Base-by-base conservation (phyloP, 37 sponge, comb jelly and placozoan genomes). In the Spongilla lacustris region DNA sequence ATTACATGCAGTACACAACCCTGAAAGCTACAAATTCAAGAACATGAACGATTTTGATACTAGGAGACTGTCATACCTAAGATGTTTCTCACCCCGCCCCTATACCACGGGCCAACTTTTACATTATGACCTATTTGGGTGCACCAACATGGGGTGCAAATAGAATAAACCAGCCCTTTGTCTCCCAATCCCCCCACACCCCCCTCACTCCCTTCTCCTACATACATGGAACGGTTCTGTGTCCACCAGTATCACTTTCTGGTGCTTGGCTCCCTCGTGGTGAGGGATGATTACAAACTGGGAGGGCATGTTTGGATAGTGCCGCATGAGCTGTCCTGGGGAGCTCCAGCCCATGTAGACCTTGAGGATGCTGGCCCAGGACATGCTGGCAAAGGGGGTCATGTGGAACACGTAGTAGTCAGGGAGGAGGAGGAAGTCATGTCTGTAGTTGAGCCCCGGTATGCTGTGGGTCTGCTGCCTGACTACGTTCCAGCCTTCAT, bases 371-470 rank as follows among this genome's bases (percentile, higher is more conserved):
- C 31, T 30, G 3, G 36, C 79, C 30, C 83, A 67, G 24, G 73
- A 35, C 41, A 87, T 70, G 23, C 78, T 37, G 13, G 82, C 92
- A 84, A 93, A 96, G 19, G 97, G 97, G 49, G 95, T 96, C 89
- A 94, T 93, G 86, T 96, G 97, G 50, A 96, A 46, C 4, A 96
- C 74, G 50, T 96, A 96, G 92, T 91, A 96, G 41, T 91, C 93
- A 23, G 83, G 90, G 6, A 96, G 75, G 32, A 96, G 87, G 24
- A 94, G 85, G 69, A 96, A 89, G 68, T 96, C 97, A 29, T 96
- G 97, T 74, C 85, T 87, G 32, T 96, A 96, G 84, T 94, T 94
- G 84, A 96, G 90, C 21, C 97, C 97, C 0, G 89, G 84, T 30
- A 96, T 89, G 86, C 72, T 72, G 79, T 92, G 87, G 35, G 67